Base-by-base conservation (phyloP, 2,888 invertebrate genomes). In the Lasioglossum marginatum region DNA sequence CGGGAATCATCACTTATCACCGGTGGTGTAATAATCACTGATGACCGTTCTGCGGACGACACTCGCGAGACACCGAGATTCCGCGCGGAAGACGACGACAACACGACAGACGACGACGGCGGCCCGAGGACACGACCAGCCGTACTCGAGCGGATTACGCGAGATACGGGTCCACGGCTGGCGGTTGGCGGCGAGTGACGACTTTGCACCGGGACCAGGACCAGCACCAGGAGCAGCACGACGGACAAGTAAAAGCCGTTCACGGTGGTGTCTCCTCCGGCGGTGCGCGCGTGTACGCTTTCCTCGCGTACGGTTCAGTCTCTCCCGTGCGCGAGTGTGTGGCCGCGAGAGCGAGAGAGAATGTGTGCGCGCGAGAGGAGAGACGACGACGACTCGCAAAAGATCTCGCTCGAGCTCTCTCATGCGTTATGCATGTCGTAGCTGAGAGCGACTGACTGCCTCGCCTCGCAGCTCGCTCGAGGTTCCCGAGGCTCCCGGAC, bases 341-440 rank as follows among this genome's bases (percentile, higher is more conserved):
- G 73, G 73, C 63, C 83, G 87, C 80, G 86, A 52, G 73, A 73
- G 48, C 52, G 31, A 23, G 84, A 79, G 77, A 79, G 68, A 70
- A 60, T 34, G 72, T n/a, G 81, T 57, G 86, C 77, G 82, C 79
- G 87, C 73, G 80, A 74, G 82, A 72, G 88, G 85, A 88, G 83
- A 87, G 84, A 87, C 83, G 79, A 60, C 83, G 85, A 63, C 63
- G 77, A 12, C 86, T 83, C 89, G 85, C 77, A 91, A 92, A 91
- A 93, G 92, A 92, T 93, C 92, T 94, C 93, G 92, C 92, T 93
- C 93, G 90, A 94, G 90, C 90, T 91, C 95, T 95, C 96, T 96
- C 96, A 96, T 96, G 96, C 96, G 96, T 96, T 96, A 96, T 96
- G 96, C 96, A 96, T 96, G 96, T 95, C 95, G 95, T 95, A 94